Evolutionary conservation across 2,113 vertebrate genomes (phyloP).

Genomic region (Chaetops frenatus): DNA sequence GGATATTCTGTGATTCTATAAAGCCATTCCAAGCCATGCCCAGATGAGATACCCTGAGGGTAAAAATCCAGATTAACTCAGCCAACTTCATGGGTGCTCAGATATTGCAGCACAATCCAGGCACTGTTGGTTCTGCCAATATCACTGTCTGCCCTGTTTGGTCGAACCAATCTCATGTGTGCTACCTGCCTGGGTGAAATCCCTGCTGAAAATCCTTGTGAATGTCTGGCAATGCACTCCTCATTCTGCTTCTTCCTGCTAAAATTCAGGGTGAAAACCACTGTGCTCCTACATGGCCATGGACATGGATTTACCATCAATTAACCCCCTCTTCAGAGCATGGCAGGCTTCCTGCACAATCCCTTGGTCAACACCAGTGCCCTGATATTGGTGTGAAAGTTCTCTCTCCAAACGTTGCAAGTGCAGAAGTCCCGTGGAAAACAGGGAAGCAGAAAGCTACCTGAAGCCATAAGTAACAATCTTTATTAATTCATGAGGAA

Average conservation of each 20-base stretch:
- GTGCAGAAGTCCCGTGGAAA: not conserved
- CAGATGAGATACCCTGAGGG: not conserved
- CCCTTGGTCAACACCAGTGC: not conserved
- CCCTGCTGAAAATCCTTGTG: not conserved
- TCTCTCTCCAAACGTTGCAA: not conserved
- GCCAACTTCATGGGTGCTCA: not conserved
- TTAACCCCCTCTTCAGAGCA: not conserved
- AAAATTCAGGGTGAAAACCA: not conserved
- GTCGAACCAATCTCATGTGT: rapidly evolving
- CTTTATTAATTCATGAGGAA: not conserved
- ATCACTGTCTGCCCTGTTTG: not conserved
- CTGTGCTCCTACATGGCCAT: not conserved
- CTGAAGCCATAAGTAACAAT: not conserved
- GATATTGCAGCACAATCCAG: not conserved
- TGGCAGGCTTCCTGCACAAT: not conserved
- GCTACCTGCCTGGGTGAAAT: not conserved
- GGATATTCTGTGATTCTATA: not conserved
- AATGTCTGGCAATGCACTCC: not conserved
- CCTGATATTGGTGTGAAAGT: not conserved
- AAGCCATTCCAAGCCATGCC: not conserved
- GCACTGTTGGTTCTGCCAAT: not conserved
- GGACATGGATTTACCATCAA: rapidly evolving
- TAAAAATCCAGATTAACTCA: not conserved
- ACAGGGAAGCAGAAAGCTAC: not conserved
- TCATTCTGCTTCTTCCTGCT: not conserved